Percentiles rank a stretch among this genome's conserved stretches.
Evolutionary conservation across 2,888 invertebrate species (phyloP).

Genomic region (Macrosoma leucophasiata): DNA sequence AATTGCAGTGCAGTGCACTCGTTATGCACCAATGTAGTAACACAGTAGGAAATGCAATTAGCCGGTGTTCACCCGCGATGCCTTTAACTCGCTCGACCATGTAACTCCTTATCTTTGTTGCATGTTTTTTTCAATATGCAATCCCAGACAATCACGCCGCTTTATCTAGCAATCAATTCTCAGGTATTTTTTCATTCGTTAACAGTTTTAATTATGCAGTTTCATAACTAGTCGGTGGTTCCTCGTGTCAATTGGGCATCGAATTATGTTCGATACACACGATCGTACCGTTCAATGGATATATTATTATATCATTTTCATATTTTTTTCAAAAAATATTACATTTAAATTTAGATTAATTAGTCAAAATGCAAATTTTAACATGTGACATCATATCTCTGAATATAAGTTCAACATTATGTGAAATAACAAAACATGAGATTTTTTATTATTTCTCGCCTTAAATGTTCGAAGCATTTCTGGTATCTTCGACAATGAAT

Average conservation of each 20-base stretch:
- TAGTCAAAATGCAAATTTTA: too few relatives aligned
- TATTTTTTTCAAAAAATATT: too few relatives aligned
- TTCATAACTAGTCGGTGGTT: conserved; percentile 55
- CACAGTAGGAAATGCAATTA: conserved; percentile 72
- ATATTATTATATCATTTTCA: too few relatives aligned
- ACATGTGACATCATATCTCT: too few relatives aligned
- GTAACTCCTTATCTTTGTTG: conserved; percentile 72
- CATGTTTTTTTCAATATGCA: conserved; percentile 76
- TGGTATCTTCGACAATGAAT: too few relatives aligned
- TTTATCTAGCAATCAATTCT: conserved; percentile 71
- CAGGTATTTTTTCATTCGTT: conserved; percentile 67
- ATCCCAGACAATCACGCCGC: conserved; percentile 64
- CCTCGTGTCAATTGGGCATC: conserved; percentile 63
- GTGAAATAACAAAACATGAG: too few relatives aligned
- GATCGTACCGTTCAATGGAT: conserved; percentile 21
- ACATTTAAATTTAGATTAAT: too few relatives aligned
- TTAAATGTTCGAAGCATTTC: too few relatives aligned
- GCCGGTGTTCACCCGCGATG: conserved; percentile 53
- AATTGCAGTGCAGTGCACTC: conserved; percentile 28
- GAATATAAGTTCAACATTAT: too few relatives aligned
- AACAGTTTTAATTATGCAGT: conserved; percentile 65
- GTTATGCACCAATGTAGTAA: conserved; percentile 54
- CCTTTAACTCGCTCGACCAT: conserved; percentile 62
- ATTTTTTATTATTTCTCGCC: too few relatives aligned
- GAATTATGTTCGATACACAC: conserved; percentile 30